phyloP scores from a whole-genome alignment of 1,140 invertebrate genomes.

The Metaphire vulgaris region DNA sequence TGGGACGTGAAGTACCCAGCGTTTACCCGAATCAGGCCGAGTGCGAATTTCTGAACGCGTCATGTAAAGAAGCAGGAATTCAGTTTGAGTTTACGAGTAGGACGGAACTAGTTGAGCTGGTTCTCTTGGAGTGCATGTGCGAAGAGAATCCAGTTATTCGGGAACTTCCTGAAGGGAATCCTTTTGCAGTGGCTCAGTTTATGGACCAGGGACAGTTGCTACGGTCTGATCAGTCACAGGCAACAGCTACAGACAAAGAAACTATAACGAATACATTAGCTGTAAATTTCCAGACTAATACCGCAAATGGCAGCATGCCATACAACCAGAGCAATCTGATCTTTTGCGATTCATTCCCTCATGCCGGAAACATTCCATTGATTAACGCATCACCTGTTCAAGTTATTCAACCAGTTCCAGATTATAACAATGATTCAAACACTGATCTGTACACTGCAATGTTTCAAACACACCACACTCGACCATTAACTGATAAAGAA shows the following conservation, averaged over 20 bases:
- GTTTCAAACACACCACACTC: too few relatives aligned
- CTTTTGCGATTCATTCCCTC: neutral
- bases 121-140: neutral
- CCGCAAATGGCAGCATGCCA: too few relatives aligned
- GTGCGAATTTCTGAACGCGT: neutral
- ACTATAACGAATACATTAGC: too few relatives aligned
- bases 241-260: neutral
- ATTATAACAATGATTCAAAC: too few relatives aligned
- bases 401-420: too few relatives aligned
- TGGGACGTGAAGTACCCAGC: neutral
- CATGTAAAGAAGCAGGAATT: neutral
- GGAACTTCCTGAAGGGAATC: neutral
- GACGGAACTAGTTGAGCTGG: neutral
- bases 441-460: too few relatives aligned
- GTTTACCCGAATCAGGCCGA: neutral
- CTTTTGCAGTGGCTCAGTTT: neutral
- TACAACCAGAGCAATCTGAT: too few relatives aligned
- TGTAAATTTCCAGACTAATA: too few relatives aligned
- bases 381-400: neutral
- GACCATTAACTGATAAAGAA: too few relatives aligned
- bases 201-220: neutral
- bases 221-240: neutral
- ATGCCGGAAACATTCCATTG: neutral
- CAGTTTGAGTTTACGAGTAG: neutral
- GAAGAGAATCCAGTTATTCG: neutral